Percentiles rank a stretch among this genome's conserved stretches.
Evolutionary conservation across 2,113 vertebrate species (phyloP).

Genomic region (Larimichthys crocea): DNA sequence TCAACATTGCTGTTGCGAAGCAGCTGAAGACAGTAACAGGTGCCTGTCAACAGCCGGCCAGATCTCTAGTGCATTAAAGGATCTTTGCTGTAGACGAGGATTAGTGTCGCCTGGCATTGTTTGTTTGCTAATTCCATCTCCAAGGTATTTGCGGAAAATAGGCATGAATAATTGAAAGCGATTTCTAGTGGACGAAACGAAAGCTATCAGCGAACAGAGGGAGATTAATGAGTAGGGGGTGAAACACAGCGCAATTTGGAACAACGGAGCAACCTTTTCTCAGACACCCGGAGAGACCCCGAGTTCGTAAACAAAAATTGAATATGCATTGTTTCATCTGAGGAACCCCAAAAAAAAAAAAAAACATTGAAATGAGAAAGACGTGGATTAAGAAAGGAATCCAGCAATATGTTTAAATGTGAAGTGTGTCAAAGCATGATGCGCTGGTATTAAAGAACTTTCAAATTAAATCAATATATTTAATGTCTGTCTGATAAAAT

Average conservation of each 20-base stretch:
- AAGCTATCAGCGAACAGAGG: conserved; percentile 74
- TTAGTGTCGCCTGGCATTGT: conserved; percentile 84
- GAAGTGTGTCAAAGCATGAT: conserved; percentile 61
- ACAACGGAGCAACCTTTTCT: conserved; percentile 63
- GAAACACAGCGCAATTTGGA: conserved; percentile 66
- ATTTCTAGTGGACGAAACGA: conserved; percentile 81
- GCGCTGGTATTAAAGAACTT: conserved; percentile 50
- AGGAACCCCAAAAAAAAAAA: background rate
- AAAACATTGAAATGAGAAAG: conserved; percentile 51
- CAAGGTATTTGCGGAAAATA: conserved; percentile 83
- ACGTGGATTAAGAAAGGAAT: conserved; percentile 39
- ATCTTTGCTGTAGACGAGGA: conserved; percentile 82
- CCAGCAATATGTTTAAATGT: conserved; percentile 42
- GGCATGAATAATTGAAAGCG: conserved; percentile 85
- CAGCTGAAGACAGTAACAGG: conserved; percentile 81
- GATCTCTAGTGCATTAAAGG: conserved; percentile 83
- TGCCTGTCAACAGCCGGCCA: conserved; percentile 81
- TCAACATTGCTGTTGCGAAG: conserved; percentile 78
- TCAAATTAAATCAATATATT: conserved; percentile 41
- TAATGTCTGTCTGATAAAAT: background rate
- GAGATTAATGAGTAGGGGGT: conserved; percentile 81
- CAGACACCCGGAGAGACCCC: conserved; percentile 63
- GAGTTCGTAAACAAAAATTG: conserved; percentile 70
- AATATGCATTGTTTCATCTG: conserved; percentile 65
- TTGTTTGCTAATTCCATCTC: conserved; percentile 86